Evolutionary conservation across 1,140 invertebrate genomes (phyloP).

Genomic region (Hetaerina americana): DNA sequence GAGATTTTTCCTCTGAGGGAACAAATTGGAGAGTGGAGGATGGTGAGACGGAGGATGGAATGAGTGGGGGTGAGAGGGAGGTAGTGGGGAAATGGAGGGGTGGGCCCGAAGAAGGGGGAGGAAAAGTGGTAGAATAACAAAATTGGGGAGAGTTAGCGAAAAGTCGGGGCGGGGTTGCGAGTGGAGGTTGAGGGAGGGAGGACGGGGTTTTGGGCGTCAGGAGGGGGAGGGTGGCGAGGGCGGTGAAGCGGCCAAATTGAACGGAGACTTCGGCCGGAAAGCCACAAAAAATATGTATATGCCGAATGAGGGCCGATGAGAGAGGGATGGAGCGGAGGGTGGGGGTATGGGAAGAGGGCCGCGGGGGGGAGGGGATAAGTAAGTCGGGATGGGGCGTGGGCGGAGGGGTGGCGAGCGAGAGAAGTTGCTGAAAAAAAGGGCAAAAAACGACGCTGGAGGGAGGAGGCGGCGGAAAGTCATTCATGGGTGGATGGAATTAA

Average conservation of each 20-base stretch:
- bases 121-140: background rate
- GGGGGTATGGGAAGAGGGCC: background rate
- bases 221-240: too few species aligned
- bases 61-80: background rate
- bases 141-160: background rate
- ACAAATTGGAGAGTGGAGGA: background rate
- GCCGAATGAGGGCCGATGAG: background rate
- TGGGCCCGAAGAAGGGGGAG: too few species aligned
- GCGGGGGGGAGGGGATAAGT: background rate
- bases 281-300: background rate
- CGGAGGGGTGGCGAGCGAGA: too few species aligned
- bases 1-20: too few species aligned
- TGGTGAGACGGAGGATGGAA: background rate
- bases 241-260: background rate
- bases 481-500: background rate
- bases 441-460: background rate
- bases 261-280: background rate
- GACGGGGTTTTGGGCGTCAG: too few species aligned
- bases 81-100: too few species aligned
- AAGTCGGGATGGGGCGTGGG: background rate
- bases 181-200: too few species aligned
- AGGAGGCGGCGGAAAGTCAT: background rate
- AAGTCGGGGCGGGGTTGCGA: too few species aligned
- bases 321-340: background rate
- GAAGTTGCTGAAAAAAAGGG: too few species aligned